These are phyloP conservation scores for Cephonodes hylas DNA, from an alignment of 2,888 invertebrate species.

Conservation along the genomic window DNA sequence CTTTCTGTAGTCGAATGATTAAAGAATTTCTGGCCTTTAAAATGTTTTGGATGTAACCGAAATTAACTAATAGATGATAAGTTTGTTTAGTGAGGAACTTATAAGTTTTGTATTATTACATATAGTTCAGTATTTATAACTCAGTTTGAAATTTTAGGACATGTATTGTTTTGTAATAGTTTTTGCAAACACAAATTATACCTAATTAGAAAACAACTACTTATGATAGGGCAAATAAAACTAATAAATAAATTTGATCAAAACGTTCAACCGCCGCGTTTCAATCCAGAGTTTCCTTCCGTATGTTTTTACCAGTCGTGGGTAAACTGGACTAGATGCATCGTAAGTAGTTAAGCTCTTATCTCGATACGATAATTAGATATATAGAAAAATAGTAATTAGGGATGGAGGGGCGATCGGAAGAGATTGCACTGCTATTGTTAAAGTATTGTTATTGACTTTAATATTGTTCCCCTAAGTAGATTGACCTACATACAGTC, in stretches of 20 bases:
- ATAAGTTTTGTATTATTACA: no score
- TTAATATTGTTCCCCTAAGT: background rate
- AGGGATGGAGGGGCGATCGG: background rate
- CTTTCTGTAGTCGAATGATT: no score
- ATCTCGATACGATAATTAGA: conserved; percentile 5
- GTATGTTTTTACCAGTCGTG: background rate
- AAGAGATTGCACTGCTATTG: background rate
- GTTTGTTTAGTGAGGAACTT: no score
- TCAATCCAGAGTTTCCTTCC: background rate
- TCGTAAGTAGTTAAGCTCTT: conserved; percentile 1
- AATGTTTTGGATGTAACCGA: no score
- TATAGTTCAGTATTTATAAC: no score
- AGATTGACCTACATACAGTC: background rate
- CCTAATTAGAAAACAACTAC: background rate
- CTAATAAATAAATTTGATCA: no score
- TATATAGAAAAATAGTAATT: conserved; percentile 6
- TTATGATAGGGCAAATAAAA: background rate
- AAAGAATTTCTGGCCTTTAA: no score
- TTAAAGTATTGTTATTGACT: background rate
- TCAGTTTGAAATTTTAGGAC: no score
- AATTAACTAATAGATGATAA: no score
- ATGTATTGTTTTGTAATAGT: no score
- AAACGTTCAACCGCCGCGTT: background rate
- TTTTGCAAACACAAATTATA: no score
- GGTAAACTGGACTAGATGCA: conserved; percentile 9